Conservation (phyloP, 2,888 invertebrate genomes). For the Anaspis maculata region DNA sequence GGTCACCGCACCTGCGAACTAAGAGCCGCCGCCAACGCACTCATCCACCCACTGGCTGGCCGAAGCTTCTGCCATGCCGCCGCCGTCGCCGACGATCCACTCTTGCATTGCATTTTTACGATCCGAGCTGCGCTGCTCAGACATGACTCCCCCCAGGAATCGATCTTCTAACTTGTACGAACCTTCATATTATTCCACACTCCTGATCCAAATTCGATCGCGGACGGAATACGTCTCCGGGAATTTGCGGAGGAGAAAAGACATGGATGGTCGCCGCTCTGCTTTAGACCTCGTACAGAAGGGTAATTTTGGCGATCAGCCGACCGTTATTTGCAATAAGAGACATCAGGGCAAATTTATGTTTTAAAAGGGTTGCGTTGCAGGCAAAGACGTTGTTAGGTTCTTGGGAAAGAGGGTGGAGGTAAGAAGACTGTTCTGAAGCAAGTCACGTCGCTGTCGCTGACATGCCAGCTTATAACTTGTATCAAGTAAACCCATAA, state of each 20-base stretch:
- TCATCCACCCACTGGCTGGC: conserved; percentile 20
- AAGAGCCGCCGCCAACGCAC: conserved; percentile 19
- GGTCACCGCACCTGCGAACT: conserved; percentile 43
- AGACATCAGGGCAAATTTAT: conserved; percentile 16
- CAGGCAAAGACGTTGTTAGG: conserved; percentile 14
- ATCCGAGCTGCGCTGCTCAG: too few species aligned
- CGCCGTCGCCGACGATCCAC: conserved; percentile 5
- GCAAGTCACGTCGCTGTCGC: conserved; percentile 36
- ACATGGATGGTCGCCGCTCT: too few species aligned
- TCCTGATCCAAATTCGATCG: background rate
- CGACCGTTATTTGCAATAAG: conserved; percentile 7
- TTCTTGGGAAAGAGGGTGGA: conserved; percentile 6
- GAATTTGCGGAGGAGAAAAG: too few species aligned
- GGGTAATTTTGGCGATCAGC: background rate
- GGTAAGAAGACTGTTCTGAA: conserved; percentile 32
- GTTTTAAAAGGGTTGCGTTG: conserved; percentile 28
- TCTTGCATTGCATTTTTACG: too few species aligned
- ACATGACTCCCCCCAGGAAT: conserved; percentile 7
- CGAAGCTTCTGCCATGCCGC: conserved; percentile 8
- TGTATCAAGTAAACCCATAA: conserved; percentile 40
- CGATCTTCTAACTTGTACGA: conserved; percentile 8
- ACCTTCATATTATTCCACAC: too few species aligned
- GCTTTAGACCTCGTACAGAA: too few species aligned
- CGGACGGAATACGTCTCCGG: too few species aligned
- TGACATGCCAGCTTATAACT: conserved; percentile 39